A percentile compares a stretch with the other conserved stretches of the same genome.
These are phyloP conservation scores for Sturnira hondurensis DNA, from an alignment of 2,113 vertebrate species.

Conservation along the genomic window DNA sequence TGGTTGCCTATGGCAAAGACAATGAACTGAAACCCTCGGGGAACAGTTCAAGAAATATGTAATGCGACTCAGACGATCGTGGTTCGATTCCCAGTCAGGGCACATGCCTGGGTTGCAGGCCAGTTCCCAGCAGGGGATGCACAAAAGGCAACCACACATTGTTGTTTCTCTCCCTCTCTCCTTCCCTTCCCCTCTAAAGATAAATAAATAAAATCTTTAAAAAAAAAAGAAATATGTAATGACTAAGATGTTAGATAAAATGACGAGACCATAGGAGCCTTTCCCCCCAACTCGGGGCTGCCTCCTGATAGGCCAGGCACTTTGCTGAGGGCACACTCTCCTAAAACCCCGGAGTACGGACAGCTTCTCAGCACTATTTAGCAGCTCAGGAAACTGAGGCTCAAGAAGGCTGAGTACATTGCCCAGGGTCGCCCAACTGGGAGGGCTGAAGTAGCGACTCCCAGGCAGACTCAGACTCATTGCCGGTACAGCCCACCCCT, in stretches of 20 bases:
- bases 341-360: background rate
- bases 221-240: background rate
- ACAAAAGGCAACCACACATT: too few relatives aligned
- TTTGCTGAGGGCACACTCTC: background rate
- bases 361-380: too few relatives aligned
- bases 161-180: too few relatives aligned
- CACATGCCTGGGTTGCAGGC: too few relatives aligned
- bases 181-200: too few relatives aligned
- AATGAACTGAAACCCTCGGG: background rate
- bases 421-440: background rate
- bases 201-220: too few relatives aligned
- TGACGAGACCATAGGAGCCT: background rate
- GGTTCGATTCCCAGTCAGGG: too few relatives aligned
- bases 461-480: rapidly evolving
- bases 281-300: rapidly evolving
- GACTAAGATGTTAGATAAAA: background rate
- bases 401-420: background rate
- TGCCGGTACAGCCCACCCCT: too few relatives aligned
- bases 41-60: background rate
- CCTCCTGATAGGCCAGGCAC: background rate
- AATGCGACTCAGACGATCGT: too few relatives aligned
- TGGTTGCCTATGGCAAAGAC: background rate
- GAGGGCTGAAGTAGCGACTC: rapidly evolving
- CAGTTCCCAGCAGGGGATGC: too few relatives aligned
- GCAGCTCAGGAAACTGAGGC: background rate